Evolutionary conservation across 2,113 vertebrate genomes (phyloP).

Genomic region (Emydocephalus ijimae): DNA sequence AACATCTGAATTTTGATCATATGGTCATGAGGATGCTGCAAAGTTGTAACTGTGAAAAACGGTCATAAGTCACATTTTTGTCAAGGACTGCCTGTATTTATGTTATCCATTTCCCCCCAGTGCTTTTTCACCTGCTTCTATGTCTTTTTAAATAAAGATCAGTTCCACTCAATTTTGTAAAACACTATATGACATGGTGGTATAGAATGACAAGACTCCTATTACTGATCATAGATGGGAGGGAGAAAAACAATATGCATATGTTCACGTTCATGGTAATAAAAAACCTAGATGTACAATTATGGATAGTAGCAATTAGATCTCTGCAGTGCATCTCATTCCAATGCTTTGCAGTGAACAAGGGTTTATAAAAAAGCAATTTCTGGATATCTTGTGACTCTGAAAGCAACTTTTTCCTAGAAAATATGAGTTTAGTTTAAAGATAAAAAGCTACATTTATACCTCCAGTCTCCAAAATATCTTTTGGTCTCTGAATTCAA

Average conservation of each 20-base stretch:
- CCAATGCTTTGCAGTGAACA: not conserved
- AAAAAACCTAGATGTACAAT: not conserved
- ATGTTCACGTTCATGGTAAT: fast-evolving
- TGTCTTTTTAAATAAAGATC: not conserved
- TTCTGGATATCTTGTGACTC: not conserved
- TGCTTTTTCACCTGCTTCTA: not conserved
- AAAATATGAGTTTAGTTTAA: not conserved
- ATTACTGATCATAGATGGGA: not conserved
- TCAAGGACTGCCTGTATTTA: not conserved
- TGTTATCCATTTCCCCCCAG: not conserved
- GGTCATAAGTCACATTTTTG: not conserved
- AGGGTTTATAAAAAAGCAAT: not conserved
- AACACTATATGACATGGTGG: not conserved
- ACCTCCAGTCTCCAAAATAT: not conserved
- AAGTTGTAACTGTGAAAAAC: not conserved
- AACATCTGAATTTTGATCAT: not conserved
- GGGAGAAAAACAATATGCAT: not conserved
- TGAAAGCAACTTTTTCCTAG: not conserved
- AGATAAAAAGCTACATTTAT: not conserved
- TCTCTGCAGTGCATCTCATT: not conserved
- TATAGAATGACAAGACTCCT: not conserved
- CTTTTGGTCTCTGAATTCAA: not conserved
- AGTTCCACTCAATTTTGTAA: not conserved
- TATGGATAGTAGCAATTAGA: not conserved
- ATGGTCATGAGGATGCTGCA: not conserved